phyloP scores from a whole-genome alignment of 35 echinoderm and acorn worm genomes.

The Stichopus chloronotus region DNA sequence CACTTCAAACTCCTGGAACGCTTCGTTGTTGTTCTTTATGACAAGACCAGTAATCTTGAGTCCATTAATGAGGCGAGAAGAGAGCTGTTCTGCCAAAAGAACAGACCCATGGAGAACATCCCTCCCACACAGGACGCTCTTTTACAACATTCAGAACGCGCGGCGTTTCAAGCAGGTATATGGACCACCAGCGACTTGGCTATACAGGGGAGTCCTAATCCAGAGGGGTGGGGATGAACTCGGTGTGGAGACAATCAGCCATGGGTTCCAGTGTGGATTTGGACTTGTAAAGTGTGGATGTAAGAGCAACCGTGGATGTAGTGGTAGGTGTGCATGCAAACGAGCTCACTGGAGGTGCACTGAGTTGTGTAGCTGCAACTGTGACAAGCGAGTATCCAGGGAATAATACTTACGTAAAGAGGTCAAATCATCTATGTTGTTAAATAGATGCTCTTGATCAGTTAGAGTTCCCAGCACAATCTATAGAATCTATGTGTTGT shows the following conservation, averaged over 20 bases:
- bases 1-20: constrained; percentile 47
- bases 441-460: neutral
- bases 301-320: constrained; percentile 44
- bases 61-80: constrained; percentile 49
- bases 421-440: constrained; percentile 1
- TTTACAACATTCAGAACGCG: neutral
- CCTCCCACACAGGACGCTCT: neutral
- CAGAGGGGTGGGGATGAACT: constrained; percentile 40
- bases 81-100: constrained; percentile 1
- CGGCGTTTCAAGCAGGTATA: constrained; percentile 36
- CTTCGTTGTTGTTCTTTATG: constrained; percentile 3
- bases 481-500: neutral
- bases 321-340: constrained; percentile 57
- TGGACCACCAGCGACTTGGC: constrained; percentile 45
- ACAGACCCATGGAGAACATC: constrained; percentile 29
- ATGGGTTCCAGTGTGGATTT: constrained; percentile 58
- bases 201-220: neutral
- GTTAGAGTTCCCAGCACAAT: neutral
- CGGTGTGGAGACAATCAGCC: neutral
- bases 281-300: no score
- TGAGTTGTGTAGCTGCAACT: constrained; percentile 61
- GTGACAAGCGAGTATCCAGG: neutral
- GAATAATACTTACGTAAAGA: neutral
- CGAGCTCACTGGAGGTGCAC: constrained; percentile 40
- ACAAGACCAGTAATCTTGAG: constrained; percentile 19